Evolutionary conservation across 2,113 vertebrate species (phyloP).

Genomic region (Sterrhoptilus dennistouni): DNA sequence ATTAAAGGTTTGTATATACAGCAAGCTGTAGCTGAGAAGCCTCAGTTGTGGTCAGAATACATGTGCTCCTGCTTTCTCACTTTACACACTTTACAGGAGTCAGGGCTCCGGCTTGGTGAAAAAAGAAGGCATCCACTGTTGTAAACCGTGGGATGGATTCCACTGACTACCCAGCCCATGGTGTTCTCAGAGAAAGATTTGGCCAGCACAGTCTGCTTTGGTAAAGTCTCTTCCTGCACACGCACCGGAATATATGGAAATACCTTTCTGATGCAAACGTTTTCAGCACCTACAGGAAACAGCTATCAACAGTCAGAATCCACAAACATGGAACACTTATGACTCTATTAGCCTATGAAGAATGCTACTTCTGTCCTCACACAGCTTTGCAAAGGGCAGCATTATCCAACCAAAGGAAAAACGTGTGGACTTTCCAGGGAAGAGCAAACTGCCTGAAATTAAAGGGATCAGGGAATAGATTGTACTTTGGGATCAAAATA

Average conservation of each 20-base stretch:
- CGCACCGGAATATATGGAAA: neutral
- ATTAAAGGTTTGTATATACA: neutral
- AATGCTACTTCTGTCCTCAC: neutral
- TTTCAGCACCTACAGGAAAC: neutral
- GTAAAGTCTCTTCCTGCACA: neutral
- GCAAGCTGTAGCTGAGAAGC: neutral
- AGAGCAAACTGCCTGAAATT: neutral
- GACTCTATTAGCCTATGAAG: neutral
- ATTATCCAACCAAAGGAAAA: neutral
- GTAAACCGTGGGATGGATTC: neutral
- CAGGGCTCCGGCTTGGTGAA: neutral
- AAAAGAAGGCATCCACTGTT: neutral
- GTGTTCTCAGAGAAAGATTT: neutral
- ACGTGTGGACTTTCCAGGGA: neutral
- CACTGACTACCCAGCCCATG: no score
- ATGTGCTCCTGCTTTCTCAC: neutral
- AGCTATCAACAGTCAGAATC: neutral
- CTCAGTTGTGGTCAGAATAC: neutral
- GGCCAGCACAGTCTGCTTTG: neutral
- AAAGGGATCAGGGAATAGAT: neutral
- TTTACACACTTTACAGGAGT: neutral
- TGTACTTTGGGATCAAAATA: neutral
- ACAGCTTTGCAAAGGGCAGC: neutral
- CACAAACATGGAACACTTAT: neutral
- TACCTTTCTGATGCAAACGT: accelerated